Evolutionary conservation across 2,888 invertebrate genomes (phyloP).

Genomic region (Palloptera scutellata): DNA sequence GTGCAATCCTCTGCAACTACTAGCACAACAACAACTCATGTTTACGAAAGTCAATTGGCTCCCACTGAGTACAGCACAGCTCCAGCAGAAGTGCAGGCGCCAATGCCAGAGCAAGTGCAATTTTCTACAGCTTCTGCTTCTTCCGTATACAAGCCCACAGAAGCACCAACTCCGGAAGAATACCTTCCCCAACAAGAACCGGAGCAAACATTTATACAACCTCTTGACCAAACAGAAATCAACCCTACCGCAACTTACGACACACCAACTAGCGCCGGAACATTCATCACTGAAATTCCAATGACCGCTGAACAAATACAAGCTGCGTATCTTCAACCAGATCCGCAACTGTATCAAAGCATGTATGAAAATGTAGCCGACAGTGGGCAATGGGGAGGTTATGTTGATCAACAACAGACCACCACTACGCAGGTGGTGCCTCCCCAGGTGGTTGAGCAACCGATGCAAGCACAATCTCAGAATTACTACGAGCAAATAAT

Average conservation of each 20-base stretch:
- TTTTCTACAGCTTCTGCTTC: too few relatives aligned
- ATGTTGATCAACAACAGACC: constrained; percentile 24
- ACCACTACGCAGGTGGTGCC: constrained; percentile 25
- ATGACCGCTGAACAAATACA: constrained; percentile 59
- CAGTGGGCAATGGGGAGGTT: constrained; percentile 52
- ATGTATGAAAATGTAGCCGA: constrained; percentile 58
- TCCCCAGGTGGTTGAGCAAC: constrained; percentile 14
- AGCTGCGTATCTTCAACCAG: constrained; percentile 57
- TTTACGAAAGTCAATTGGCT: background rate
- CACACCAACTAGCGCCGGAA: background rate
- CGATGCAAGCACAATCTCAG: constrained; percentile 39
- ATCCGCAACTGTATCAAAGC: constrained; percentile 54
- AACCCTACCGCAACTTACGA: background rate
- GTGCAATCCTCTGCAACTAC: constrained; percentile 17
- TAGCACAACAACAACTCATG: background rate
- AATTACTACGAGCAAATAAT: constrained; percentile 60
- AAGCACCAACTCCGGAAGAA: background rate
- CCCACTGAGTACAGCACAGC: background rate
- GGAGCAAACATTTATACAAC: background rate
- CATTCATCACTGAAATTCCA: constrained; percentile 32
- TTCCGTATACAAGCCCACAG: background rate
- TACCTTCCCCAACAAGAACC: background rate
- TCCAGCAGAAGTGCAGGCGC: constrained; percentile 40
- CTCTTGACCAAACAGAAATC: background rate
- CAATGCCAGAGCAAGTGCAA: constrained; percentile 22